Percentiles rank a stretch among this genome's conserved stretches.
Evolutionary conservation across 2,797 vertebrate genomes (phyloP).

Genomic region (Enteromius treurensis): DNA sequence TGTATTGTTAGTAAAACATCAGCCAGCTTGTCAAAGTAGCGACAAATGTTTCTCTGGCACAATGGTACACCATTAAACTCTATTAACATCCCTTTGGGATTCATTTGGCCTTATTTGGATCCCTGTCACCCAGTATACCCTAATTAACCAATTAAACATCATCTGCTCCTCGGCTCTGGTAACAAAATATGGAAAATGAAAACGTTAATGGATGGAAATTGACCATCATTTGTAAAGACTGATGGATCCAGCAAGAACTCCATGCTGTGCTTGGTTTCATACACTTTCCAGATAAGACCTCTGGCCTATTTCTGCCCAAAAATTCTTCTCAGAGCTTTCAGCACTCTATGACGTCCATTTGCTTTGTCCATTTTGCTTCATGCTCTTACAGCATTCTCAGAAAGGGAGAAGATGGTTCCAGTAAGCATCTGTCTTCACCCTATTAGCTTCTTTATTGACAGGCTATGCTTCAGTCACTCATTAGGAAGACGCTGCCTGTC

Average conservation of each 20-base stretch:
- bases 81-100: constrained; percentile 17
- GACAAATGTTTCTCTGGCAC: constrained; percentile 4
- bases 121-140: constrained; percentile 17
- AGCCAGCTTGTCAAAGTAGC: background rate
- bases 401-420: constrained; percentile 37
- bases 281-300: background rate
- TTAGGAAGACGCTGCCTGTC: constrained; percentile 3
- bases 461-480: constrained; percentile 20
- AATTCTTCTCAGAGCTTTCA: constrained; percentile 11
- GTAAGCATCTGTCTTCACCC: constrained; percentile 42
- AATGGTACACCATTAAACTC: constrained; percentile 1
- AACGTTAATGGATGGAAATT: constrained; percentile 1
- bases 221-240: background rate
- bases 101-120: constrained; percentile 38
- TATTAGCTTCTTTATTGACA: constrained; percentile 46
- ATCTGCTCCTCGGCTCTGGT: constrained; percentile 18
- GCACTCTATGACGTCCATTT: constrained; percentile 19
- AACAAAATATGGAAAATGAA: constrained; percentile 21
- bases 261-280: background rate
- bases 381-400: constrained; percentile 42
- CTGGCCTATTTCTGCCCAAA: constrained; percentile 22
- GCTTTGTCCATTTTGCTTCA: constrained; percentile 16
- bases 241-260: background rate
- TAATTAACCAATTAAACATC: constrained; percentile 41
- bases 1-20: constrained; percentile 4